Percentiles rank a stretch among this genome's conserved stretches.
These are phyloP conservation scores for Andrena fulva DNA, from an alignment of 2,888 invertebrate species.

Conservation along the genomic window DNA sequence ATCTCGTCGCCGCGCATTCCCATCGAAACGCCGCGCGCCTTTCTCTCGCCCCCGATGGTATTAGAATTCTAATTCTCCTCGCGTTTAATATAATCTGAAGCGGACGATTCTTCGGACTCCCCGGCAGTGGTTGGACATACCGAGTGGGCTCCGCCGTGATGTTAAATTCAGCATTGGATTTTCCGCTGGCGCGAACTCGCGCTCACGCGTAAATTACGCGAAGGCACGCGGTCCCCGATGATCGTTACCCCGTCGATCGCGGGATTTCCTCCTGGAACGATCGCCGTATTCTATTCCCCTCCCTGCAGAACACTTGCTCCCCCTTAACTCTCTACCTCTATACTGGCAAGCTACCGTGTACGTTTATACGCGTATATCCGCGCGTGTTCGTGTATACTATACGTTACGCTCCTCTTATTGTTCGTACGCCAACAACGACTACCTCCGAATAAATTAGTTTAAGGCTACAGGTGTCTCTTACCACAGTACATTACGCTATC, in stretches of 20 bases:
- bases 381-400: slow-evolving; percentile 6
- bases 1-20: neutral
- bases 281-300: neutral
- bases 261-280: slow-evolving; percentile 26
- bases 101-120: neutral
- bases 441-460: slow-evolving; percentile 77
- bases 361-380: slow-evolving; percentile 16
- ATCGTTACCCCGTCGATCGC: slow-evolving; percentile 25
- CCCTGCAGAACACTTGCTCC: neutral
- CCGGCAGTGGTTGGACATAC: neutral
- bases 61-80: neutral
- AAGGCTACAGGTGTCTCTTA: slow-evolving; percentile 66
- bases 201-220: slow-evolving; percentile 58
- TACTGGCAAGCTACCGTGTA: slow-evolving; percentile 79
- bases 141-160: slow-evolving; percentile 30
- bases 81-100: slow-evolving; percentile 1
- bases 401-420: slow-evolving; percentile 42
- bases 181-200: slow-evolving; percentile 42
- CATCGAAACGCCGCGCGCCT: neutral
- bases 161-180: slow-evolving; percentile 54
- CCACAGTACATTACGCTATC: slow-evolving; percentile 50
- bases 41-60: neutral
- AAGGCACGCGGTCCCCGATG: slow-evolving; percentile 56
- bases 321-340: slow-evolving; percentile 54
- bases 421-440: slow-evolving; percentile 66